phyloP scores from a whole-genome alignment of 2,888 invertebrate genomes.

The Prosopocoilus inquinatus region DNA sequence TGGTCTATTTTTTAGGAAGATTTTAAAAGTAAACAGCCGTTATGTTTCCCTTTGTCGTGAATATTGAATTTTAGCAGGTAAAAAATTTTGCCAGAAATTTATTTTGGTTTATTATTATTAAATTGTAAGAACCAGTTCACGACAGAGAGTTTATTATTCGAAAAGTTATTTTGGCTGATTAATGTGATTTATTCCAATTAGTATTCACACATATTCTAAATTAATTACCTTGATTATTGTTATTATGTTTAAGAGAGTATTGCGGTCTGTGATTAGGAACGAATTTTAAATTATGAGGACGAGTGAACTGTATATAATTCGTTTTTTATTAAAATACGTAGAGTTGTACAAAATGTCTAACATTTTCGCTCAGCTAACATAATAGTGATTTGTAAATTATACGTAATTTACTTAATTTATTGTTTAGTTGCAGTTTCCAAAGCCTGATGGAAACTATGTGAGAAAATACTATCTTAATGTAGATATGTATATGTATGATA shows the following conservation, averaged over 20 bases:
- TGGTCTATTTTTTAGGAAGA: conserved; percentile 3
- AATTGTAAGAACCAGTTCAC: too few species aligned
- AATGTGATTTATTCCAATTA: conserved; percentile 17
- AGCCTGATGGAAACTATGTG: neutral
- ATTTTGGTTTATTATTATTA: neutral
- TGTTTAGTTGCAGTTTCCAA: neutral
- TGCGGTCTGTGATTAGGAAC: neutral
- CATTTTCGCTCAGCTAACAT: neutral
- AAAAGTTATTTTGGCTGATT: too few species aligned
- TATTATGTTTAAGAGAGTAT: conserved; percentile 10
- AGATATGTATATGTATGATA: neutral
- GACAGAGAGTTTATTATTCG: too few species aligned
- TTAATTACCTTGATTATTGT: conserved; percentile 20
- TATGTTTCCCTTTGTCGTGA: conserved; percentile 2
- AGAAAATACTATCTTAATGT: neutral
- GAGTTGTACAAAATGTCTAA: too few species aligned
- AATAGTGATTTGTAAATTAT: conserved; percentile 1
- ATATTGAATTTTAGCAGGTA: neutral
- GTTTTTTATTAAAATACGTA: neutral
- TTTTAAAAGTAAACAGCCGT: neutral
- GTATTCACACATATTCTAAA: conserved; percentile 16
- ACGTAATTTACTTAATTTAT: neutral
- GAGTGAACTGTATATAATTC: conserved; percentile 5
- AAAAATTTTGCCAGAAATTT: neutral
- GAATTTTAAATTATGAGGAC: neutral